phyloP scores from a whole-genome alignment of 1,140 invertebrate genomes.

The Drosophila pachea region DNA sequence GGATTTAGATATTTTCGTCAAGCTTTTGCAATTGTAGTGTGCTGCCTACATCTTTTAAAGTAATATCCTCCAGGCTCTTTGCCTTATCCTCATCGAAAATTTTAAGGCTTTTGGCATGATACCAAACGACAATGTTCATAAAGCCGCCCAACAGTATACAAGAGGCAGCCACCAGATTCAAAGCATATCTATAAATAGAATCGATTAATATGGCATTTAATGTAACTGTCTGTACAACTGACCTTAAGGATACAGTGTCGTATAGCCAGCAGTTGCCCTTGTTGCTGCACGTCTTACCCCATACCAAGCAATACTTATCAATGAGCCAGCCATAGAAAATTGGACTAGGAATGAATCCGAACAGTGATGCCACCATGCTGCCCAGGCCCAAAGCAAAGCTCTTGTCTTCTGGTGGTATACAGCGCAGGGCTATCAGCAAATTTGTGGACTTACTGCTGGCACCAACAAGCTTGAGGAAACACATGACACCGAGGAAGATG shows the following conservation, averaged over 20 bases:
- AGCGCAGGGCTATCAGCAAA: constrained; percentile 84
- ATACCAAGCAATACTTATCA: constrained; percentile 85
- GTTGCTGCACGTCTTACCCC: constrained; percentile 86
- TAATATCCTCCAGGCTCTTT: constrained; percentile 29
- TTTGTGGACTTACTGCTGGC: constrained; percentile 84
- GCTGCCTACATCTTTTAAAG: constrained; percentile 24
- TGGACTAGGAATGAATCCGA: constrained; percentile 85
- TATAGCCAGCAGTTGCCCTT: constrained; percentile 88
- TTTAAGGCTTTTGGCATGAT: constrained; percentile 83
- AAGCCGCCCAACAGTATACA: constrained; percentile 83
- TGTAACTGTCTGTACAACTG: not conserved
- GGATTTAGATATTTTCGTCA: not conserved
- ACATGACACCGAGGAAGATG: constrained; percentile 83
- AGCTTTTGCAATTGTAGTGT: constrained; percentile 13
- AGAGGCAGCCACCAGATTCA: constrained; percentile 83
- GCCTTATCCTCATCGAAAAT: constrained; percentile 83
- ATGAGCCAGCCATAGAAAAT: constrained; percentile 86
- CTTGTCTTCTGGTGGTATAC: constrained; percentile 85
- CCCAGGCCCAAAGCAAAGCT: constrained; percentile 84
- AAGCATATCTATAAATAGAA: constrained; percentile 78
- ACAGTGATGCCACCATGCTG: constrained; percentile 82
- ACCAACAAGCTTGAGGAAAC: constrained; percentile 83
- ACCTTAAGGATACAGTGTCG: constrained; percentile 80
- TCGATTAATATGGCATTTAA: not conserved
- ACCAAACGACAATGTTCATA: constrained; percentile 84